Evolutionary conservation across 2,797 vertebrate genomes (phyloP).

Genomic region (Cryptoprocta ferox): DNA sequence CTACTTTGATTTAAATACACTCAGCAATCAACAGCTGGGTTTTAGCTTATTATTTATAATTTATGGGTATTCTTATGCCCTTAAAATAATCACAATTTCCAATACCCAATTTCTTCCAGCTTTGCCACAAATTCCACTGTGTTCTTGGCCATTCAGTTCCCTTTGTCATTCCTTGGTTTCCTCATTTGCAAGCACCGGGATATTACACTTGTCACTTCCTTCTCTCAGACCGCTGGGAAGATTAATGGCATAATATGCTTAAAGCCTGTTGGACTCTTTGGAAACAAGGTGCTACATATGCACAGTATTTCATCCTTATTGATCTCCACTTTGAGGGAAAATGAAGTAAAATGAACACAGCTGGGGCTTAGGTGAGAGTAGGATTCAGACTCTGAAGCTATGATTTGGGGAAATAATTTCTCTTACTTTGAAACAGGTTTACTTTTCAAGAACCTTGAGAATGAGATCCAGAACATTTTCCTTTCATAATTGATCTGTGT

Average conservation of each 20-base stretch:
- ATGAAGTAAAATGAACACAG: conserved; percentile 51
- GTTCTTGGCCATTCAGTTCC: background rate
- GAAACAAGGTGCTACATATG: conserved; percentile 39
- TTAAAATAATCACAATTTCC: conserved; percentile 35
- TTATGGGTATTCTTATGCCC: background rate
- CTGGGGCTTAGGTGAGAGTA: background rate
- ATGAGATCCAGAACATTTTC: background rate
- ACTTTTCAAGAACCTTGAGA: conserved; percentile 20
- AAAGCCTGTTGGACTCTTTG: background rate
- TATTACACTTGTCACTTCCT: background rate
- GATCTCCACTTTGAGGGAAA: conserved; percentile 45
- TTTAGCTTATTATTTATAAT: conserved; percentile 49
- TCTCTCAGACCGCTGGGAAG: conserved; percentile 19
- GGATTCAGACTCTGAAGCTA: background rate
- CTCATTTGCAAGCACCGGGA: background rate
- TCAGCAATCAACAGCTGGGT: background rate
- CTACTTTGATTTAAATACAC: background rate
- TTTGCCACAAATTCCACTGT: background rate
- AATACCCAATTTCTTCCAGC: background rate
- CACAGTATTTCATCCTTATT: conserved; percentile 19
- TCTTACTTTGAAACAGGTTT: background rate
- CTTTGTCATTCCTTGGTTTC: background rate
- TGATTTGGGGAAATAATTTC: conserved; percentile 1
- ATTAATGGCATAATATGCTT: conserved; percentile 34
- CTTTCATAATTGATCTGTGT: background rate